Evolutionary conservation across 2,888 invertebrate genomes (phyloP), one percentile per base, ranked within the genome.

Genomic region (Tenthredo scrophulariae): DNA sequence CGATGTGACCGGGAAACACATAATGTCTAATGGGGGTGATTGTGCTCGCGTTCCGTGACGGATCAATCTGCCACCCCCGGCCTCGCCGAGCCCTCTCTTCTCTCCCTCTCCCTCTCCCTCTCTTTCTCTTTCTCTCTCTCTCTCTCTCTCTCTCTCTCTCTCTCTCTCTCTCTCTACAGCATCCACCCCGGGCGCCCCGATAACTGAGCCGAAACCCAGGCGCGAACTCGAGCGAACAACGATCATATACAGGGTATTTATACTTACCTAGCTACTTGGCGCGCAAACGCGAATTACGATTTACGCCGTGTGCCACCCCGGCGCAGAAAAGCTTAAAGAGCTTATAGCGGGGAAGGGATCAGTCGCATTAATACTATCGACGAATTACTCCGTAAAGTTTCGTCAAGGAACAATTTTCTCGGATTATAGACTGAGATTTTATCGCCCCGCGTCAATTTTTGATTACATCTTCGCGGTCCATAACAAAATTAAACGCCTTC

Each of bases 21-120:
- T 92, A 93, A 92, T 93, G 93, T 91, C 91, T 93, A 93, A 92
- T 92, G 92, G 93, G 92, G 93, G 92, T 92, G 92, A 92, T 92
- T 93, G 93, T 92, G 92, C 91, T 92, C 93, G 90, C 90, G 89
- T 90, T 90, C 92, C 92, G 92, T 93, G 92, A 93, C 93, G 92
- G 92, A 93, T 93, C 93, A 93, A 93, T 93, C 93, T 92, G 92
- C 92, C 92, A 91, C 91, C 91, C 91, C 91, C 87, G 88, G 33
- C 79, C 85, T 88, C 90, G 89, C 88, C 90, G 74, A 85, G 86
- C 85, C 84, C 33, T 67, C 54, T 33, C 33, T 43, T 54, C 77
- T 50, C 33, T 33, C 87, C 54, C 80, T 87, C 86, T 80, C 86
- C 85, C 74, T 70, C 43, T n/a, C 72, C 72, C 70, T 87, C 86